A percentile compares a stretch with the other conserved stretches of the same genome.
phyloP scores from a whole-genome alignment of 2,113 vertebrate species.

The Falco punctatus region DNA sequence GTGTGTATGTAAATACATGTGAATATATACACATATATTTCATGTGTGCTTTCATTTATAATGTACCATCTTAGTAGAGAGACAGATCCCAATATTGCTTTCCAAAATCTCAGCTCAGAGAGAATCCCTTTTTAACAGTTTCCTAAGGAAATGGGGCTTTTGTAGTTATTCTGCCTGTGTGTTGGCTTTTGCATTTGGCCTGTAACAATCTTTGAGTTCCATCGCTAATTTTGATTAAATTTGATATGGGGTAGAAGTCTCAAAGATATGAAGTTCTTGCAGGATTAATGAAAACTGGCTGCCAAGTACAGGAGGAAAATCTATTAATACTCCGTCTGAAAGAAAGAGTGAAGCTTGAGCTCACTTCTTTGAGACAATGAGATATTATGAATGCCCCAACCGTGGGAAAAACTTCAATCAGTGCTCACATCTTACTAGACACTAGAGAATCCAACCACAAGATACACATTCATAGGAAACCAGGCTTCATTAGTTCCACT shows the following conservation, averaged over 20 bases:
- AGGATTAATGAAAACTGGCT: constrained; percentile 35
- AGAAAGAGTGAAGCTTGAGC: constrained; percentile 23
- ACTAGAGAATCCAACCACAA: constrained; percentile 57
- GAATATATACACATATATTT: background rate
- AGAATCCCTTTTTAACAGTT: background rate
- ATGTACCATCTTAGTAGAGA: background rate
- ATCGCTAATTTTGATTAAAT: constrained; percentile 18
- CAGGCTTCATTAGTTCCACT: constrained; percentile 45
- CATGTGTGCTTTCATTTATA: background rate
- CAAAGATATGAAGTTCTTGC: constrained; percentile 17
- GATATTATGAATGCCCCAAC: constrained; percentile 64
- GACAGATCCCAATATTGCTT: background rate
- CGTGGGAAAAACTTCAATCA: constrained; percentile 69
- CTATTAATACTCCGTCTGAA: constrained; percentile 37
- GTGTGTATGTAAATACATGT: background rate
- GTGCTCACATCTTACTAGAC: constrained; percentile 53
- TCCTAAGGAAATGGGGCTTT: background rate
- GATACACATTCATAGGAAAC: constrained; percentile 57
- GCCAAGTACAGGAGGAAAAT: constrained; percentile 25
- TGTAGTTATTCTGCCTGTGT: background rate
- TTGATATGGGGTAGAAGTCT: background rate
- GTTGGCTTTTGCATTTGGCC: constrained; percentile 1
- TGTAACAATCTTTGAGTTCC: background rate
- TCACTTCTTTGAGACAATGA: constrained; percentile 43
- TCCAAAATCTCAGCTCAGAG: background rate